Evolutionary conservation across 2,797 vertebrate species (phyloP), one percentile per base, ranked within the genome.

Genomic region (Falco naumanni): DNA sequence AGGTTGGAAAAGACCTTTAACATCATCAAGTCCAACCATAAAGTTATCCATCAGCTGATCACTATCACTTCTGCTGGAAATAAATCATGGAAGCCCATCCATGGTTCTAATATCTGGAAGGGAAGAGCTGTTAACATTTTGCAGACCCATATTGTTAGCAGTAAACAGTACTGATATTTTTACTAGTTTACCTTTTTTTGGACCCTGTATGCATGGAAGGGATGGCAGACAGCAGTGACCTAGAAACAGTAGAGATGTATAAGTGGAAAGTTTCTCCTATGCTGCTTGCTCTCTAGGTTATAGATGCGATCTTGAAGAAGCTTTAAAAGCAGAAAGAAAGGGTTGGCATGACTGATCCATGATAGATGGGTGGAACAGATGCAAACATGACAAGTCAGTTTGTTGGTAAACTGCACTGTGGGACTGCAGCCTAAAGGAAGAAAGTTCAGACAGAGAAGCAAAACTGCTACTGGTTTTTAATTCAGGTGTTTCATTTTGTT

Each of bases 1-100:
- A 14, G 17, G 8, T 81, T 84, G 68, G 26, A 80, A 65, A 72
- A 86, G 47, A 59, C 33, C 20, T 70, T 48, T 59, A 74, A 59
- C 6, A 45, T 43, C 18, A 57, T 29, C 0, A 5, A 57, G 5
- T 72, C 17, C 13, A 77, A 12, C 17, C 0, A 0, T 71, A 45
- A 33, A 77, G 14, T 77, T 78, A 26, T 25, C 29, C 3, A 2
- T 68, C 54, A 63, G 13, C 51, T 50, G 34, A 71, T 60, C 16
- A 18, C 25, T 77, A 0, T 64, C 0, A 8, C 64, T 70, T 1
- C 45, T 87, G 29, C 63, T 86, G 26, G 70, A 84, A 93, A 45
- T 6, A 37, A 57, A 31, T 50, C 33, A 43, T 82, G 24, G 37
- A 84, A 90, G 15, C 26, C 16, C 29, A 25, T 75, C 59, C 6